Base-by-base conservation (phyloP, 2,797 vertebrate species). In the Phoebastria nigripes region DNA sequence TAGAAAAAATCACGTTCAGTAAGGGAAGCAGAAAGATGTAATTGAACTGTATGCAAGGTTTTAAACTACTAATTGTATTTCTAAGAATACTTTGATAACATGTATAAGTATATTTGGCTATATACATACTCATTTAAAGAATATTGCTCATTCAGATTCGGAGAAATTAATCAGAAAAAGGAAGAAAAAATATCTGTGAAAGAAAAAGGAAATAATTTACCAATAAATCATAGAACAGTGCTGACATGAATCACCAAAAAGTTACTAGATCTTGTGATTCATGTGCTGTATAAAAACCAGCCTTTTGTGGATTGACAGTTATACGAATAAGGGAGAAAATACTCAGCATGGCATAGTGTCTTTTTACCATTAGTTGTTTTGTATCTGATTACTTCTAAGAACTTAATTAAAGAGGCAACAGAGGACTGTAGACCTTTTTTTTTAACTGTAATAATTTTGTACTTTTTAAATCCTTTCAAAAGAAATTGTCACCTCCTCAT, bases 321-420 rank as follows among this genome's bases (percentile, higher is more conserved):
- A 93, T 19, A 96, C 87, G 96, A 97, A 97, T 93, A 97, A 97
- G 96, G 97, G 94, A 96, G 87, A 94, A 98, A 98, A 98, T 97
- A 97, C 96, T 96, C 97, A 96, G 94, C 70, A 59, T 59, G 65
- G 33, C 95, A 82, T 86, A 96, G 72, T 95, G 77, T 96, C 62
- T 96, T 97, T 96, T 97, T 96, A 51, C 76, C 67, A 93, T 97
- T 96, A 94, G 73, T 95, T 93, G 89, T 92, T 98, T 97, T 97
- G 92, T 82, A 93, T 97, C 95, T 97, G 92, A 96, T 98, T 97
- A 97, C 91, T 94, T 97, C 89, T 95, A 94, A 97, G 95, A 98
- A 96, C 96, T 96, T 97, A 97, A 98, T 97, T 97, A 97, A 98
- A 96, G 87, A 96, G 93, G 66, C 83, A 97, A 94, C 51, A 96